phyloP scores from a whole-genome alignment of 2,888 invertebrate genomes.

The Sinhomidia bicolor region DNA sequence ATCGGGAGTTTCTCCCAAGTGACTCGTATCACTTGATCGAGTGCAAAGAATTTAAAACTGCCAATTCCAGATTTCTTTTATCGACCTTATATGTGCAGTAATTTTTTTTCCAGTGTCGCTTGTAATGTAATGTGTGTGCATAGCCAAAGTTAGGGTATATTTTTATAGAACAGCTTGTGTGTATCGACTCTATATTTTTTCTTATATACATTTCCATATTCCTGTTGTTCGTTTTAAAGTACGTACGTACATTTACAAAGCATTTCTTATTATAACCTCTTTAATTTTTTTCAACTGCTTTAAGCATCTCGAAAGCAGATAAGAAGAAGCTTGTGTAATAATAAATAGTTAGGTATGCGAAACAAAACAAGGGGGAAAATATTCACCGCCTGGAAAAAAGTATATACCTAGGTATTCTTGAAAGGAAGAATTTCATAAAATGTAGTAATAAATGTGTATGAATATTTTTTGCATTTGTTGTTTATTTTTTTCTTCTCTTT shows the following conservation, averaged over 20 bases:
- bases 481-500: background rate
- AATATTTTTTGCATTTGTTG: conserved; percentile 40
- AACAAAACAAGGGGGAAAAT: background rate
- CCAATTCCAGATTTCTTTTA: conserved; percentile 80
- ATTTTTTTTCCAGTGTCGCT: conserved; percentile 39
- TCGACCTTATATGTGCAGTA: conserved; percentile 70
- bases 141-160: background rate
- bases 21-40: conserved; percentile 80
- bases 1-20: conserved; percentile 73
- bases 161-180: too few species aligned
- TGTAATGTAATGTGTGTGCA: background rate
- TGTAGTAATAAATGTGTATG: conserved; percentile 38
- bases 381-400: background rate
- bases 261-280: background rate
- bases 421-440: conserved; percentile 40
- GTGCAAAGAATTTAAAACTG: conserved; percentile 80
- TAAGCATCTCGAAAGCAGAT: background rate
- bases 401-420: too few species aligned
- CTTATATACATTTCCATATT: conserved; percentile 7
- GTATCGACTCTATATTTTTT: too few species aligned
- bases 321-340: background rate
- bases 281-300: background rate
- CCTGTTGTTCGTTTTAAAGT: background rate
- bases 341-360: background rate
- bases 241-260: background rate